Evolutionary conservation across 2,113 vertebrate species (phyloP), one percentile per base, ranked within the genome.

Genomic region (Alectura lathami): DNA sequence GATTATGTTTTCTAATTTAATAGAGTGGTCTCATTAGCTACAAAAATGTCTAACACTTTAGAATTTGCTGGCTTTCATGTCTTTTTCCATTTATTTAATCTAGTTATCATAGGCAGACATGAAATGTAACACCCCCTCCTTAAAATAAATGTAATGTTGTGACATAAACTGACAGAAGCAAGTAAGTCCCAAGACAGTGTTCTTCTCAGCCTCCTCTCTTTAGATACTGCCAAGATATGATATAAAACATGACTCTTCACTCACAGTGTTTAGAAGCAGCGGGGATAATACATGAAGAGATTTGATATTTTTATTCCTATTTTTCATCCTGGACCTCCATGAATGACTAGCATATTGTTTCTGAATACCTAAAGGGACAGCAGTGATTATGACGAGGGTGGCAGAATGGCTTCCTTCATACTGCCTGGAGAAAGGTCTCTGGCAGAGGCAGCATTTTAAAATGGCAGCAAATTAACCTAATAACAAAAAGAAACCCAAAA

Each of bases 141-240:
- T 94, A 89, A 88, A 96, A 81, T 88, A 86, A 69, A 69, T 72
- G 78, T 47, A 70, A 67, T 72, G 54, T 89, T 94, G 45, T 93
- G 91, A 93, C 89, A 83, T 42, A 60, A 77, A 83, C 32, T 83
- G 72, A 67, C 85, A 94, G 47, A 93, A 80, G 27, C 42, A 80
- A 53, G 26, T n/a, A 79, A 62, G 68, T 81, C 68, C 48, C 88
- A 81, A 83, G 59, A 18, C 1, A 86, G 3, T 45, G 45, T 56
- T 95, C 57, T 75, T 84, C 45, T 66, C 47, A 80, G 24, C 23
- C 68, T 91, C 34, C 32, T 91, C 78, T 75, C 56, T 50, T 77
- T 75, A 11, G 53, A 5, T 38, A 53, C 13, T 87, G 29, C n/a
- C 5, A 32, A 69, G 34, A 26, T 10, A 57, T 1, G 4, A 69